phyloP scores from a whole-genome alignment of 1,140 invertebrate genomes.

The Theocolax elegans region DNA sequence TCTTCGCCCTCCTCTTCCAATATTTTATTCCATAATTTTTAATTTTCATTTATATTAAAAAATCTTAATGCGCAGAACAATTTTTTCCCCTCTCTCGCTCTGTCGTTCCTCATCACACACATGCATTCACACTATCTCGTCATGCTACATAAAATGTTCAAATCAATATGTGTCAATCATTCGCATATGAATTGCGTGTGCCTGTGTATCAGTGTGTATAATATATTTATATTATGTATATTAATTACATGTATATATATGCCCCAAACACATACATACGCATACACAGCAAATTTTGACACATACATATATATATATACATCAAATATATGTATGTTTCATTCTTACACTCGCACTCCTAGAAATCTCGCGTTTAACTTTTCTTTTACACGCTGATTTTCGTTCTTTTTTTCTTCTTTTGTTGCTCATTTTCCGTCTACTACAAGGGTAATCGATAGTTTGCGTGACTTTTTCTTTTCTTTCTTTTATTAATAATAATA shows the following conservation, averaged over 20 bases:
- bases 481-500: not conserved
- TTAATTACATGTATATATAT: conserved; percentile 47
- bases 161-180: conserved; percentile 60
- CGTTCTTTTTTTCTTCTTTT: not conserved
- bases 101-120: too few species aligned
- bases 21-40: conserved; percentile 32
- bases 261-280: conserved; percentile 51
- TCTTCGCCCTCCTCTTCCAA: conserved; percentile 43
- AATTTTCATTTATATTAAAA: conserved; percentile 59
- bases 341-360: not conserved
- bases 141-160: conserved; percentile 60
- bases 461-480: too few species aligned
- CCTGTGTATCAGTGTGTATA: conserved; percentile 44
- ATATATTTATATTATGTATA: conserved; percentile 51
- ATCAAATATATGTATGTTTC: conserved; percentile 46
- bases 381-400: conserved; percentile 24
- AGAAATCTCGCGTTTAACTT: too few species aligned
- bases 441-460: conserved; percentile 26
- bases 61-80: conserved; percentile 63
- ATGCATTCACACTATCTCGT: conserved; percentile 45
- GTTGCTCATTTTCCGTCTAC: conserved; percentile 4
- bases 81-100: conserved; percentile 37
- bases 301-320: conserved; percentile 52
- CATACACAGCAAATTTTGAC: conserved; percentile 44
- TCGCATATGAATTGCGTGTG: conserved; percentile 60